A percentile compares a stretch with the other conserved stretches of the same genome.
Conservation (phyloP, 2,113 vertebrate species). For the Potamarius usumacintae region DNA sequence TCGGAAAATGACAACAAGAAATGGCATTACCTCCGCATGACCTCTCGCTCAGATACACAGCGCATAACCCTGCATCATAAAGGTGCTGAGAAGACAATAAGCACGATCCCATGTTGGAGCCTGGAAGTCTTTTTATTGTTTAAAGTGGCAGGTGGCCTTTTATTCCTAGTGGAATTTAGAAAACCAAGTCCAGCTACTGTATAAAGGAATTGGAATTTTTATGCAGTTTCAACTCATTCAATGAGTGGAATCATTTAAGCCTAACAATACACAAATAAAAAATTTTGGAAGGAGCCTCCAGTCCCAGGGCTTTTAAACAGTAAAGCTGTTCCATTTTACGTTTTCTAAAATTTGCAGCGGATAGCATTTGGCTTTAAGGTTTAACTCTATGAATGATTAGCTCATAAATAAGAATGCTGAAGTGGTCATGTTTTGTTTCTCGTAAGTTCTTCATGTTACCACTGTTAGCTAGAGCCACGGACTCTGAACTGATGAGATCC, state of each 20-base stretch:
- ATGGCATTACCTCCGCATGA: conserved; percentile 41
- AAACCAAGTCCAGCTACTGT: background rate
- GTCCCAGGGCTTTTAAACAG: background rate
- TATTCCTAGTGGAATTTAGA: background rate
- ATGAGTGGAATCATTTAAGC: background rate
- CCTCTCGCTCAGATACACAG: conserved; percentile 36
- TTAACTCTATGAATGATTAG: background rate
- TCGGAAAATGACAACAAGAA: conserved; percentile 12
- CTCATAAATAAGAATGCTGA: background rate
- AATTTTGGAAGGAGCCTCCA: background rate
- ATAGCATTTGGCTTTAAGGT: background rate
- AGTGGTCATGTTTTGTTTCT: too few species aligned
- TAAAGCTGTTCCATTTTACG: background rate
- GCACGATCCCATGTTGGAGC: background rate
- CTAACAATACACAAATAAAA: background rate
- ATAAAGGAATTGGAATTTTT: background rate
- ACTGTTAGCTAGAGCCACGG: too few species aligned
- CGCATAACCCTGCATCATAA: conserved; percentile 16
- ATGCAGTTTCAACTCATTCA: background rate
- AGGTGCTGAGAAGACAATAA: background rate
- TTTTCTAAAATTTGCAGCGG: too few species aligned
- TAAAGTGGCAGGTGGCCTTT: background rate
- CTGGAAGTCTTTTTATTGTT: background rate
- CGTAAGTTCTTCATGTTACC: too few species aligned
- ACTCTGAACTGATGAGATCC: background rate